phyloP scores from a whole-genome alignment of 2,797 vertebrate genomes.

The Onychomys torridus region DNA sequence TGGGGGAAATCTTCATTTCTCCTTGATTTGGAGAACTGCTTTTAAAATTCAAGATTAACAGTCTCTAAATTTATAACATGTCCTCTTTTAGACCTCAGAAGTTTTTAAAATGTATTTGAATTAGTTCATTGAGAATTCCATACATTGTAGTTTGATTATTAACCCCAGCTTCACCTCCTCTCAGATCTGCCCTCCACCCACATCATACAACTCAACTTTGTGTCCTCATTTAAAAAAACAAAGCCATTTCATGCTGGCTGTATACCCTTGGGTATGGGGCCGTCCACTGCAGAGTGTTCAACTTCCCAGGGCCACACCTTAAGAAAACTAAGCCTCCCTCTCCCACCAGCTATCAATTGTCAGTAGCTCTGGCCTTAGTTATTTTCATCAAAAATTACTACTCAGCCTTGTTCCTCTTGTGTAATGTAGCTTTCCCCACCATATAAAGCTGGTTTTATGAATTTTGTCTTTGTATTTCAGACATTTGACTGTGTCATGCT shows the following conservation, averaged over 20 bases:
- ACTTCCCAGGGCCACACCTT: not conserved
- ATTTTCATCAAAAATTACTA: not conserved
- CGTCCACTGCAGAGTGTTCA: not conserved
- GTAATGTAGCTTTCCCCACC: not conserved
- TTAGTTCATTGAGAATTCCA: not conserved
- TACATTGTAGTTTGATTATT: not conserved
- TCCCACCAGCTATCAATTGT: no score
- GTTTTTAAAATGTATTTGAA: not conserved
- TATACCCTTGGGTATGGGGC: not conserved
- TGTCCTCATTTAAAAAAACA: not conserved
- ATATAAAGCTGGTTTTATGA: not conserved
- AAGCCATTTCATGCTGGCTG: not conserved
- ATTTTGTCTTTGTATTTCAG: not conserved
- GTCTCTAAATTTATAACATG: not conserved
- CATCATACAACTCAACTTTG: no score
- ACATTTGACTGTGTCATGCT: not conserved
- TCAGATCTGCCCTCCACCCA: not conserved
- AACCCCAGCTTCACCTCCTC: not conserved
- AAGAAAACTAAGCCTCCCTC: not conserved
- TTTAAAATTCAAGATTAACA: not conserved
- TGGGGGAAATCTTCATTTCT: not conserved
- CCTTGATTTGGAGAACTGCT: slow-evolving; percentile 33
- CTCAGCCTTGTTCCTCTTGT: not conserved
- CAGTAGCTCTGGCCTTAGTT: not conserved
- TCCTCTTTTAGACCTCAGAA: not conserved